Evolutionary conservation across 1,140 invertebrate species (phyloP), one percentile per base, ranked within the genome.

Genomic region (Zaprionus kolodkinae): DNA sequence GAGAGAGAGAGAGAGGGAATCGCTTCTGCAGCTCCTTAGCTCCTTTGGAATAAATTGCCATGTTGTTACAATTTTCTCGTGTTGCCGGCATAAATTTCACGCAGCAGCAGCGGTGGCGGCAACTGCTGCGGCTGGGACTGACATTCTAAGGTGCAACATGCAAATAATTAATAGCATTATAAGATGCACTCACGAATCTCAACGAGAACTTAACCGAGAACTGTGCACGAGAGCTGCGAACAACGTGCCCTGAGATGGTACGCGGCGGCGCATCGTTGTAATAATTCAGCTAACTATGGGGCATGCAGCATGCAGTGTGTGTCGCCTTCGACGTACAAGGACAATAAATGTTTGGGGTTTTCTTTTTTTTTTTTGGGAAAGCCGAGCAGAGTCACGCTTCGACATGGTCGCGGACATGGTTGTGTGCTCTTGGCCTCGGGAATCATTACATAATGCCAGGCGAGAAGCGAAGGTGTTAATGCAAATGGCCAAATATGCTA

Each of bases 101-200:
- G 21, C 21, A 21, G 36, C 21, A 2, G 21, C 21, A 2, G 21
- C 21, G 2, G 69, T 36, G 57, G 33, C 30, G 38, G 56, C 63
- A 69, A 50, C 48, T 6, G 40, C 25, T 33, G 54, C 48, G 9
- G 45, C 48, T 9, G 13, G 56, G 63, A 43, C 71, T 79, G 79
- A 65, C 79, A 79, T 77, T 79, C 72, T 81, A 79, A 81, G 89
- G 79, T 91, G 89, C 81, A 86, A 91, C 89, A 91, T 91, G 89
- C 89, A 91, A 91, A 91, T 91, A 91, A 91, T 91, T 91, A 91
- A 91, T 91, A 91, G 89, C 89, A 91, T 91, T 91, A 91, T 91
- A 91, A 91, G 89, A 91, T 91, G 89, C 89, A 91, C 89, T 91
- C 89, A 91, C 89, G 89, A 91, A 91, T 82, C 91, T 15, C 40